phyloP scores from a whole-genome alignment of 2,113 vertebrate species.

The Gadus chalcogrammus region DNA sequence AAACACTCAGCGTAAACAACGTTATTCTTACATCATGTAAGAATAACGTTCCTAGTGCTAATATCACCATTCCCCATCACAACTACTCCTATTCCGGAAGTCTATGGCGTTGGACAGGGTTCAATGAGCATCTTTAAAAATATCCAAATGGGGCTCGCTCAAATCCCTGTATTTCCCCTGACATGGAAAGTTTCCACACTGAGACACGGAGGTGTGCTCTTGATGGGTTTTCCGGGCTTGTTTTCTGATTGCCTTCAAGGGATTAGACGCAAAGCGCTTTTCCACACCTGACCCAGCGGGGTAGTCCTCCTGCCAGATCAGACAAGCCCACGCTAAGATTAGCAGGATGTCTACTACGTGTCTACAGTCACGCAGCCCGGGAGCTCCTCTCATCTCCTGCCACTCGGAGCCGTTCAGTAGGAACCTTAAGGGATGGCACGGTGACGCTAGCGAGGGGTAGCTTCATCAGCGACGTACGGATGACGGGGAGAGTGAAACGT shows the following conservation, averaged over 20 bases:
- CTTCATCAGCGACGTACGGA: conserved; percentile 2
- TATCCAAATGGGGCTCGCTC: background rate
- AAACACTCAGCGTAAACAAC: too few species aligned
- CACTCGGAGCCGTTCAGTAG: background rate
- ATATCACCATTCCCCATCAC: too few species aligned
- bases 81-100: background rate
- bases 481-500: conserved; percentile 16
- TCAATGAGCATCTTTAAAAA: background rate
- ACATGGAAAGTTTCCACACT: background rate
- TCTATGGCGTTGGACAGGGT: background rate
- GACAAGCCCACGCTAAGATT: conserved; percentile 44
- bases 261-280: conserved; percentile 61
- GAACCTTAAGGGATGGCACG: conserved; percentile 13
- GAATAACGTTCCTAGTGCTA: too few species aligned
- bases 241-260: conserved; percentile 50
- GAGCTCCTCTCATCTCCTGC: too few species aligned
- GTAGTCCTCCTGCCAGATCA: conserved; percentile 24
- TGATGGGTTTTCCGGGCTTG: conserved; percentile 31
- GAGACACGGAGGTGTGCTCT: background rate
- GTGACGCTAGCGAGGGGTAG: conserved; percentile 18
- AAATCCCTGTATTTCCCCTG: background rate
- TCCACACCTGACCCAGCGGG: conserved; percentile 29
- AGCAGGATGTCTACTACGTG: conserved; percentile 21
- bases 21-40: too few species aligned
- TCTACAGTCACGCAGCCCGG: conserved; percentile 3